Base-by-base conservation (phyloP, 2,888 invertebrate species). In the Erynnis tages region DNA sequence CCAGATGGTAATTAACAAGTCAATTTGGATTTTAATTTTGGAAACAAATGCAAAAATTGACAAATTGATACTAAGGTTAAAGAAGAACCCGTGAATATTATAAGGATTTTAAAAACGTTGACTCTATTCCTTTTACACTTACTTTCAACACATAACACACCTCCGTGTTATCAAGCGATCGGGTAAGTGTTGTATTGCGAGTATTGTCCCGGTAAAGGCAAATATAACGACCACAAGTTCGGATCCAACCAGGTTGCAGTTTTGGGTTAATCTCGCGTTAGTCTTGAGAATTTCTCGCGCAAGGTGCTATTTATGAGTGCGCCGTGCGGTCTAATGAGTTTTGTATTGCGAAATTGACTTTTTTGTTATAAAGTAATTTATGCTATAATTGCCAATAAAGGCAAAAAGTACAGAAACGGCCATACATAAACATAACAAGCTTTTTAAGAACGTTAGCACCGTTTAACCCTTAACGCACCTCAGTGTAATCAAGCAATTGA, bases 201-300 rank as follows among this genome's bases (percentile, higher is more conserved):
- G 25, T 23, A 41, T 29, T 41, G 16, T n/a, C 41, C 14, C 41
- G 16, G 41, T 41, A 41, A 29, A 41, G 41, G 41, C 29, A 41
- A 27, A 17, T 41, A 29, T 41, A 41, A 41, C 41, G 41, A 7
- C 23, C 23, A 16, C 17, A 19, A 16, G 35, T 35, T 17, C 35
- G 10, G 17, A 35, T 35, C 16, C 14, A 35, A 35, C 35, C 16
- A 35, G 30, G 48, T 27, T 27, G 16, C 73, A 70, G 71, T 73
- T 75, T 61, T 48, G 71, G 71, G 72, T 79, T 79, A 80, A 82
- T 79, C 78, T 76, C 70, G 67, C 80, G 73, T 82, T 78, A 79
- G 76, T 71, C 73, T 73, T 67, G 70, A 77, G 76, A 68, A 68
- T 70, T 71, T 72, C 71, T 73, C 65, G 65, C 75, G 58, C 75